Base-by-base conservation (phyloP, 1,140 invertebrate species). In the Drosophila truncata region DNA sequence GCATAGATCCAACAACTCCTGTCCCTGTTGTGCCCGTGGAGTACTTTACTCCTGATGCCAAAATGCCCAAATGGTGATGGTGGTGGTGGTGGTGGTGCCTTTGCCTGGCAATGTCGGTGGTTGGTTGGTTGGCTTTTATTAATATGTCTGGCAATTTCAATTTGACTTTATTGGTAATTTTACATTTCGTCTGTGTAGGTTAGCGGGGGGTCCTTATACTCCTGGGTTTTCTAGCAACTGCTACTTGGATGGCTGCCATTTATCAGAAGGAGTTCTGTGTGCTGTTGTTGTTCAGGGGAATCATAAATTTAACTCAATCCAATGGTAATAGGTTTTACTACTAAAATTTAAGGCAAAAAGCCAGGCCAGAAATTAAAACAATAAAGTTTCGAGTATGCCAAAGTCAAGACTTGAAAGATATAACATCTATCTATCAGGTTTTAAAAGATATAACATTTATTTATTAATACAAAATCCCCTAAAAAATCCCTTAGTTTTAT, bases 111-210 rank as follows among this genome's bases (percentile, higher is more conserved):
- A 44, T 47, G 78, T 52, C 60, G 54, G 65, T 37, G 67, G 71
- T 75, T 61, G 74, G 76, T 69, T 37, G 61, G 65, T 69, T 37
- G 52, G 71, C 84, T 88, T 90, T 81, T 90, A 88, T 88, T 90
- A 90, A 90, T 90, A 91, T 85, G 88, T 91, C 88, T 91, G 88
- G 88, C 81, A 91, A 88, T 91, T 91, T 85, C 76, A 91, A 91
- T 91, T 91, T 83, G 85, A 82, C 49, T 90, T 91, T 91, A 91
- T 91, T 91, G 84, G 76, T 84, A 83, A 91, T 90, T 90, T 90
- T 82, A 85, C 85, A 79, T 90, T 88, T 78, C 49, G 69, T 64
- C 61, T 75, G 39, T 70, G 31, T 54, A 63, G 3, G 59, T n/a
- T 54, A 54, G 50, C 44, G 33, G 35, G 31, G 35, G 52, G 54